Base-by-base conservation (phyloP, 2,113 vertebrate species). In the sheep (Ovis aries) region DNA sequence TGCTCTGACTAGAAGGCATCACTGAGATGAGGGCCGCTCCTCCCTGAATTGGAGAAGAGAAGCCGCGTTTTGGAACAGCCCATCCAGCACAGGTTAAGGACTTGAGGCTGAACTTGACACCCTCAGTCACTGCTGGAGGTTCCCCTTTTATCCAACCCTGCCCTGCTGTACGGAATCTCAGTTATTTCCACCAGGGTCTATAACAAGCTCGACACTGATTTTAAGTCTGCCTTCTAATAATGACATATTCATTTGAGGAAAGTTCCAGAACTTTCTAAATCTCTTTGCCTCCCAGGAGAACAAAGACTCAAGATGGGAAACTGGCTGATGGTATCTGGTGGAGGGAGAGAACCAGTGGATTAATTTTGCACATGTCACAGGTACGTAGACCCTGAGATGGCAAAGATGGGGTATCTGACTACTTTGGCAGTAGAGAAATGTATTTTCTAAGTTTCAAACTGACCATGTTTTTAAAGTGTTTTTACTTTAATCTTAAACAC, bases 21-120 rank as follows among this genome's bases (percentile, higher is more conserved):
- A 8, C 5, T n/a, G 8, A 50, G 17, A 25, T 7, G 8, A 74
- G 12, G 50, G 25, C 43, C 0, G 1, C 52, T 33, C 33, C 43
- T 43, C 43, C 33, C 53, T 33, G 15, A 48, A 29, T 9, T 23
- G 13, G 29, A 1, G 1, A 36, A 52, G 29, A 45, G n/a, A 29
- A 64, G 45, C 23, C 71, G 31, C 2, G 3, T 50, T 48, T 90
- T 33, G 25, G 19, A 74, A 17, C 0, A 45, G 25, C 43, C 36
- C 29, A 15, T 43, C 55, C 5, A 21, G 36, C 12, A 9, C 27
- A 27, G 45, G 45, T 6, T 36, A 40, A 50, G 87, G 62, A 52
- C 45, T 17, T 36, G 10, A 74, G 33, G 33, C 52, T 84, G 80
- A 17, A 48, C 25, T 10, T 21, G 43, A 78, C 17, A 10, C 33